Evolutionary conservation across 2,888 invertebrate species (phyloP), one percentile per base, ranked within the genome.

Genomic region (Chorisops tibialis): DNA sequence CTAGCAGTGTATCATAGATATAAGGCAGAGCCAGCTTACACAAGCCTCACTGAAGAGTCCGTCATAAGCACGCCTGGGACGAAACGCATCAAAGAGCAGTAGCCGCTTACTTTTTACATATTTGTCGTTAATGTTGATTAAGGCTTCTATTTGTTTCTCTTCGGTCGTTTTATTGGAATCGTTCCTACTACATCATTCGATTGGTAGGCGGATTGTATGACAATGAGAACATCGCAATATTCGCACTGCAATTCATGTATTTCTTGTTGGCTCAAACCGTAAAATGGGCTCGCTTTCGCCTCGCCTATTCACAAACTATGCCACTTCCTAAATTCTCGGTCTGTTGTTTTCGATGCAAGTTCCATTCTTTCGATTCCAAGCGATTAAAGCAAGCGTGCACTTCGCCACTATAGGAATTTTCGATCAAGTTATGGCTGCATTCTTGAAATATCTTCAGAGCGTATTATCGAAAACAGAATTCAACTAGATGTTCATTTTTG

Each of bases 161-260:
- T n/a, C n/a, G n/a, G n/a, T n/a, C n/a, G 96, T 78, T 99, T 99
- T 76, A 99, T 99, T 70, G 96, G 97, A 47, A 97, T 99, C 70
- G 93, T 98, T 37, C 99, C 99, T 47, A 99, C 60, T 99, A 99
- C 79, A 99, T 99, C 69, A 97, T 96, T 73, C 85, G 99, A 64
- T 99, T 98, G 0, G 99, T 99, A 12, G 99, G 99, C 35, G 99
- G 99, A 22, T 98, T 97, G 72, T 99, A 99, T 76, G 99, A 99
- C 75, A 99, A 99, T 80, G 99, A 99, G 80, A 99, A 98, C 67
- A 99, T 99, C 74, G 99, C 99, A 58, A 99, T 99, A 71, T 99
- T 99, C 81, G 98, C 98, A 2, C 83, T 99, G 58, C 98, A 98
- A 81, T 93, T 98, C 75, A 99, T 99, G 1, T 99, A 98, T 76